phyloP scores from a whole-genome alignment of 2,797 vertebrate species.

The Notolabrus celidotus region DNA sequence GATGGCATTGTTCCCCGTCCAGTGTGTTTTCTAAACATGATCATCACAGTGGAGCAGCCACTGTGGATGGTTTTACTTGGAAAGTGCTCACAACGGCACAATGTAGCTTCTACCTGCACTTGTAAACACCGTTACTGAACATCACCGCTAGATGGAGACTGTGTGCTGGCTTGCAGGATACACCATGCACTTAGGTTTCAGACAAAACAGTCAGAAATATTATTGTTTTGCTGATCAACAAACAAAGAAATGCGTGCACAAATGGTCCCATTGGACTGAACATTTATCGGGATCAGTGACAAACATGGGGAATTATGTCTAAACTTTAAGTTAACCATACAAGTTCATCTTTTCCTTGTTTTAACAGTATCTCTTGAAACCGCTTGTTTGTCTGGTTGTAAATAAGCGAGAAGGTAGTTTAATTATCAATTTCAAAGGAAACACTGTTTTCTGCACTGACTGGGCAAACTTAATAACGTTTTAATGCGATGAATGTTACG shows the following conservation, averaged over 20 bases:
- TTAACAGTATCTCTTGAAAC: conserved; percentile 85
- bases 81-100: conserved; percentile 31
- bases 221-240: conserved; percentile 76
- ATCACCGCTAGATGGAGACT: conserved; percentile 81
- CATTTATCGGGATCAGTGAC: conserved; percentile 51
- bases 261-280: conserved; percentile 60
- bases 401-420: conserved; percentile 43
- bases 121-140: conserved; percentile 68
- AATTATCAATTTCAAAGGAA: conserved; percentile 23
- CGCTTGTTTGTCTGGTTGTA: conserved; percentile 57
- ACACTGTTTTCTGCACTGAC: conserved; percentile 69
- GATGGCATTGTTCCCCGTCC: accelerated
- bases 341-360: conserved; percentile 89
- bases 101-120: conserved; percentile 68
- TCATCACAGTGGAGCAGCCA: not conserved
- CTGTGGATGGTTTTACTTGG: not conserved
- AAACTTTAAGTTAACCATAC: conserved; percentile 83
- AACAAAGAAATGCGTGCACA: conserved; percentile 57
- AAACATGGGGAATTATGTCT: conserved; percentile 63
- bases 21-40: not conserved
- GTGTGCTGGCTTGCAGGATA: conserved; percentile 65
- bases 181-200: conserved; percentile 85
- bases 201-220: conserved; percentile 85
- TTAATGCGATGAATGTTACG: conserved; percentile 70
- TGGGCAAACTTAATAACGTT: conserved; percentile 71